These are phyloP conservation scores for Melipona bicolor DNA, from an alignment of 2,888 invertebrate species.

Conservation along the genomic window DNA sequence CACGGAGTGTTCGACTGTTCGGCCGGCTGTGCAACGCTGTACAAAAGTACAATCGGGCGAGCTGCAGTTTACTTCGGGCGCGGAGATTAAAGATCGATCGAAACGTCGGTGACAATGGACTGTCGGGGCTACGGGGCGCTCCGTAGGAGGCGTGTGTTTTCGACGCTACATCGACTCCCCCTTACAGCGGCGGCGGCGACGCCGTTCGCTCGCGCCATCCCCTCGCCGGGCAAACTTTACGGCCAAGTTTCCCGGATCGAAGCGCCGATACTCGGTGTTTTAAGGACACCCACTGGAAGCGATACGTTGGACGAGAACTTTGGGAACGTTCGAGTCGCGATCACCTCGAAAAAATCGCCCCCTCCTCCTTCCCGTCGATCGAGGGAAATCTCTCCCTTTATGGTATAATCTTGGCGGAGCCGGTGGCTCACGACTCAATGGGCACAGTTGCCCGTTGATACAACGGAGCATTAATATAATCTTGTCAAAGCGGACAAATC, in stretches of 20 bases:
- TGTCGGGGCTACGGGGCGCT: constrained; percentile 55
- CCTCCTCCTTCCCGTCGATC: background rate
- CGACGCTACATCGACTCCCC: constrained; percentile 33
- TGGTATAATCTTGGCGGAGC: constrained; percentile 2
- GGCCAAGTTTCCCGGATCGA: constrained; percentile 1
- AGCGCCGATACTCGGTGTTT: background rate
- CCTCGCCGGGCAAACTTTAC: background rate
- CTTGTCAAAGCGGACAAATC: constrained; percentile 51
- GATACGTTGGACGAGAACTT: background rate
- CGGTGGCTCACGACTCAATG: background rate
- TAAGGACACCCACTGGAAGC: background rate
- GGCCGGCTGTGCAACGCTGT: constrained; percentile 29
- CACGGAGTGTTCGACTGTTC: background rate
- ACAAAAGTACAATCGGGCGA: constrained; percentile 68
- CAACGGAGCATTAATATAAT: constrained; percentile 56
- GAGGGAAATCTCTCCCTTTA: background rate
- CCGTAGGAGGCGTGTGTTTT: constrained; percentile 72
- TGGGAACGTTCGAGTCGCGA: background rate
- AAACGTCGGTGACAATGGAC: constrained; percentile 68
- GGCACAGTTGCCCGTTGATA: constrained; percentile 22
- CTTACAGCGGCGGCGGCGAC: constrained; percentile 37
- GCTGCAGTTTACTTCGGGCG: constrained; percentile 66
- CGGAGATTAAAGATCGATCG: constrained; percentile 77
- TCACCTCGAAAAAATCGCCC: background rate
- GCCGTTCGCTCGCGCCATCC: constrained; percentile 43